Conservation (phyloP, 2,888 invertebrate species). For the Cataglyphis livida region DNA sequence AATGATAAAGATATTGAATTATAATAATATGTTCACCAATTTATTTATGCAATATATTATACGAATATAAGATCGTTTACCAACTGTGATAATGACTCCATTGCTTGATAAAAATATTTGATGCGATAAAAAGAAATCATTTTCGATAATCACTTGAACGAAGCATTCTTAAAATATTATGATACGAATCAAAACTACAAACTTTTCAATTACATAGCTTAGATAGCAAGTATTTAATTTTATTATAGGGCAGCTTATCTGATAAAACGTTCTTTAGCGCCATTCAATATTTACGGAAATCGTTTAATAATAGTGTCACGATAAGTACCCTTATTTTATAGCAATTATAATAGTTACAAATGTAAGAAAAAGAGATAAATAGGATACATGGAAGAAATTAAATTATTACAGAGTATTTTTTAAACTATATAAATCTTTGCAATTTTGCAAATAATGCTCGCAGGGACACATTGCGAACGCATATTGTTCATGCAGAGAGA, state of each 20-base stretch:
- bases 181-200: neutral
- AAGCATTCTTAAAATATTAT: neutral
- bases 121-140: neutral
- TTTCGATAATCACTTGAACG: neutral
- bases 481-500: conserved; percentile 5
- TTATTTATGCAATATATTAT: neutral
- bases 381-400: neutral
- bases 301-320: neutral
- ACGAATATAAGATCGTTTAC: neutral
- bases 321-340: neutral
- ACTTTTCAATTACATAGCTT: neutral
- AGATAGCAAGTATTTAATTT: neutral
- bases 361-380: neutral
- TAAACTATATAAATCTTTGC: conserved; percentile 5
- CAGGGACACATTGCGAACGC: neutral
- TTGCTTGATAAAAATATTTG: neutral
- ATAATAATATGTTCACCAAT: neutral
- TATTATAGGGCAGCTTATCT: neutral
- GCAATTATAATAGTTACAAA: neutral
- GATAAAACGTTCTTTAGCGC: neutral
- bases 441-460: conserved; percentile 18
- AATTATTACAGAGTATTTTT: conserved; percentile 17
- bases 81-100: neutral
- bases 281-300: neutral
- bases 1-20: neutral